Evolutionary conservation across 92 coral and sea anemone species (phyloP), one percentile per base, ranked within the genome.

Genomic region (Desmophyllum pertusum): DNA sequence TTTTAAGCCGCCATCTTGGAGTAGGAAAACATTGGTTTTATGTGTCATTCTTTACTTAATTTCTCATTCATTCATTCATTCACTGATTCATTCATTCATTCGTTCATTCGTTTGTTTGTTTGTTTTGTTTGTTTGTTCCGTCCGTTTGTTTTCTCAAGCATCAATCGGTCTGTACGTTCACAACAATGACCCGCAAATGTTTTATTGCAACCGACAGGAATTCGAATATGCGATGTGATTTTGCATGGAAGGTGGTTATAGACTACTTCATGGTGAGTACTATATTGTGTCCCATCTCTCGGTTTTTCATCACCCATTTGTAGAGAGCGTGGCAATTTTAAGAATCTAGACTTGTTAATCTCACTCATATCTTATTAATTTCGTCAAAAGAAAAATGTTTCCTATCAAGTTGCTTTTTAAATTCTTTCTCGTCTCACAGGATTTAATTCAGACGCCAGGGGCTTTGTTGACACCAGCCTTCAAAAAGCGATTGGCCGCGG

Each of bases 401-500:
- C n/a, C n/a, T n/a, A n/a, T 50, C 11, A 50, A 21, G 21, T 18
- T 63, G 10, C n/a, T 37, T 10, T 30, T 30, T 0, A 18, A 31
- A 21, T 29, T n/a, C 13, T 52, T 17, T 46, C 35, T 50, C 23
- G 3, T 52, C 14, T 53, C 19, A 8, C 27, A 81, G 77, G 77
- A 69, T 51, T 50, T 23, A 48, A 50, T 70, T 69, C 85, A 45
- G 77, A 66, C 40, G 68, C 78, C n/a, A 78, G 59, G 29, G 89
- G 89, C 41, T 85, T 73, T 85, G 76, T 73, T 35, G 77, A 77
- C 77, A 85, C 89, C 55, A 70, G 69, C 39, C 85, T 85, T 27
- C 89, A 85, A 15, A 64, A 25, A n/a, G 89, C 89, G 41, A 66
- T 85, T 31, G 41, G 84, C 3, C 84, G 78, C 10, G 90, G 90